Conservation (phyloP, 2,888 invertebrate genomes). For the Erpobdella octoculata region DNA sequence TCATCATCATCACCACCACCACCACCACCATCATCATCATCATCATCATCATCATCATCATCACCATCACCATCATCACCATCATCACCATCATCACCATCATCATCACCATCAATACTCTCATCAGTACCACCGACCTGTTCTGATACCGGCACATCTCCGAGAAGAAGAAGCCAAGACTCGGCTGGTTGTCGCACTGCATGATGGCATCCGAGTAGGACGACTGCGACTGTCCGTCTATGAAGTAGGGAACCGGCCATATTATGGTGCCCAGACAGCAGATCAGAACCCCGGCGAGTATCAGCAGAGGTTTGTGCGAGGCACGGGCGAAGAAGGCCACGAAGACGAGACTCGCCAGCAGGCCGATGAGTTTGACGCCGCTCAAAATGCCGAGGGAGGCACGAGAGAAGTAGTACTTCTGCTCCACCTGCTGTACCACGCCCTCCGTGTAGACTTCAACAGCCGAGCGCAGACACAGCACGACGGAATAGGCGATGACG, state of each 20-base stretch:
- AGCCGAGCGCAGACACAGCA: conserved; percentile 25
- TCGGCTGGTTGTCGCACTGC: not conserved
- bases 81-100: not conserved
- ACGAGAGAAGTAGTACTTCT: conserved; percentile 23
- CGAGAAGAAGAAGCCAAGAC: conserved; percentile 14
- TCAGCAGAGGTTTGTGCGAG: conserved; percentile 25
- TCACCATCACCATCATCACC: conserved; percentile 29
- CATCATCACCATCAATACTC: no score
- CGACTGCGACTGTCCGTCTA: conserved; percentile 18
- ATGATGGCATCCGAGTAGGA: not conserved
- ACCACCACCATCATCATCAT: conserved; percentile 26
- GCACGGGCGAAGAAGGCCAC: conserved; percentile 19
- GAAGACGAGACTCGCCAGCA: conserved; percentile 5
- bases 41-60: conserved; percentile 28
- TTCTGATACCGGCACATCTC: conserved; percentile 11
- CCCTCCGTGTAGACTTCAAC: conserved; percentile 24
- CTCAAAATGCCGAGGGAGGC: not conserved
- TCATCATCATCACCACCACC: not conserved
- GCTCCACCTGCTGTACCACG: conserved; percentile 14
- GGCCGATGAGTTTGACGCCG: conserved; percentile 13
- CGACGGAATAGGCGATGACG: conserved; percentile 23
- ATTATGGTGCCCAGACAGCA: conserved; percentile 19
- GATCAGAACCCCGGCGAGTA: conserved; percentile 17
- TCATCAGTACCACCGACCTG: not conserved
- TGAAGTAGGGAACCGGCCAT: conserved; percentile 29